A percentile compares a stretch with the other conserved stretches of the same genome.
phyloP scores from a whole-genome alignment of 1,140 invertebrate genomes.

The Homalodisca vitripennis region DNA sequence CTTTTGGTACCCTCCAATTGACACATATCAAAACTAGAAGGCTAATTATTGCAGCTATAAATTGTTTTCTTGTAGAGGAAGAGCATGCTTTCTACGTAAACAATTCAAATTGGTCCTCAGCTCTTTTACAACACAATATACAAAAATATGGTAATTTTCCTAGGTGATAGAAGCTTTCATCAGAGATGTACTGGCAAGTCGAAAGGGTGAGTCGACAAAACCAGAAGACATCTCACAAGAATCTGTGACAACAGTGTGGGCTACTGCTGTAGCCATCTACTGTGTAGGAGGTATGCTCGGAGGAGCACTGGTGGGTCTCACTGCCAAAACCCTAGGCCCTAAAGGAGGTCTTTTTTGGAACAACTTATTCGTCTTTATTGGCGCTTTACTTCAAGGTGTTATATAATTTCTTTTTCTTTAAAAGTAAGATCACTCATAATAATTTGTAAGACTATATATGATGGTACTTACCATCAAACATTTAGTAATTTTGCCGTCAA shows the following conservation, averaged over 20 bases:
- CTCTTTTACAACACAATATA: too few species aligned
- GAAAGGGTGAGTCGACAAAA: constrained; percentile 53
- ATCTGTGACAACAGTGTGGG: constrained; percentile 65
- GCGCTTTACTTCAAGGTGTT: constrained; percentile 59
- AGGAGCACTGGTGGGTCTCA: constrained; percentile 71
- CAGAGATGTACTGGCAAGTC: constrained; percentile 55
- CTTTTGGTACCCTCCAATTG: too few species aligned
- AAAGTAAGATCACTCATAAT: too few species aligned
- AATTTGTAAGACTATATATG: too few species aligned
- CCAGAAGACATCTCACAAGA: constrained; percentile 26
- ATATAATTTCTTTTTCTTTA: constrained; percentile 29
- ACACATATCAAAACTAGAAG: too few species aligned
- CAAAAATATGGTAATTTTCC: too few species aligned
- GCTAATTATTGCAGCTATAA: too few species aligned
- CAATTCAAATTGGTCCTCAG: too few species aligned
- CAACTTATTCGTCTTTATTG: constrained; percentile 74
- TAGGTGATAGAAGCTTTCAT: constrained; percentile 78
- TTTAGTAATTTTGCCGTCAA: too few species aligned
- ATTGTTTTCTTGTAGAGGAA: too few species aligned
- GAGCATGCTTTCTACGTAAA: too few species aligned
- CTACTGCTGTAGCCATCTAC: constrained; percentile 79
- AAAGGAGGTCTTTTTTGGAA: constrained; percentile 79
- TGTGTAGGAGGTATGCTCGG: constrained; percentile 92
- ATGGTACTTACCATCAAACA: too few species aligned
- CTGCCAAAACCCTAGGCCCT: constrained; percentile 75